Evolutionary conservation across 1,140 invertebrate genomes (phyloP), one percentile per base, ranked within the genome.

Genomic region (Matsumurasca onukii): DNA sequence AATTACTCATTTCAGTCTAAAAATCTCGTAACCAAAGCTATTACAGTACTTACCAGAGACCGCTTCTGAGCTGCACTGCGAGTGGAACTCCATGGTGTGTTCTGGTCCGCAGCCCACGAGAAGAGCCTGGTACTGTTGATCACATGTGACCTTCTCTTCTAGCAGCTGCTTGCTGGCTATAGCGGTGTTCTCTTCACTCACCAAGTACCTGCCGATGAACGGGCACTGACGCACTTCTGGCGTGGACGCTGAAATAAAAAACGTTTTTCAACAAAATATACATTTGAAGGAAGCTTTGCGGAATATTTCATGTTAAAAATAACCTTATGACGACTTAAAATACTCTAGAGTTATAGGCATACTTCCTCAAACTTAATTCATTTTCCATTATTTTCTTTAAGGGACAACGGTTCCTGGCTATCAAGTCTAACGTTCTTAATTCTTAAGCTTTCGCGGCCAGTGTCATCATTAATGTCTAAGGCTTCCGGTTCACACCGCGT

Each of bases 51-150:
- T 39, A 68, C 68, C 68, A 34, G 69, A 70, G 48, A 65, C 39
- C 24, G 68, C 69, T 31, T 74, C 70, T 13, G 70, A 62, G 55
- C 69, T 71, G 78, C 89, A 91, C 61, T 87, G 83, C 27, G 86
- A 86, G 71, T 85, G 85, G 76, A 91, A 87, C 77, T 91, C 88
- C 81, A 91, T 86, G 31, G 86, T 86, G 25, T 74, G 69, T 3
- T 57, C 34, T 13, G 65, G 52, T 30, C 63, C 66, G 49, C 73
- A 74, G n/a, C 73, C 73, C 51, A 74, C 55, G 5, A 52, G 15
- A 22, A 31, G 9, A 45, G 27, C 62, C 27, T 65, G 62, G 34
- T 65, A 65, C 34, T 65, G 62, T 25, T 65, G 62, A 27, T 65
- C 39, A 22, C 62, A 65, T 17, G 31, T 39, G 39, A 65, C 24